These are phyloP conservation scores for Morus bassanus DNA, from an alignment of 2,797 vertebrate genomes.

Conservation along the genomic window DNA sequence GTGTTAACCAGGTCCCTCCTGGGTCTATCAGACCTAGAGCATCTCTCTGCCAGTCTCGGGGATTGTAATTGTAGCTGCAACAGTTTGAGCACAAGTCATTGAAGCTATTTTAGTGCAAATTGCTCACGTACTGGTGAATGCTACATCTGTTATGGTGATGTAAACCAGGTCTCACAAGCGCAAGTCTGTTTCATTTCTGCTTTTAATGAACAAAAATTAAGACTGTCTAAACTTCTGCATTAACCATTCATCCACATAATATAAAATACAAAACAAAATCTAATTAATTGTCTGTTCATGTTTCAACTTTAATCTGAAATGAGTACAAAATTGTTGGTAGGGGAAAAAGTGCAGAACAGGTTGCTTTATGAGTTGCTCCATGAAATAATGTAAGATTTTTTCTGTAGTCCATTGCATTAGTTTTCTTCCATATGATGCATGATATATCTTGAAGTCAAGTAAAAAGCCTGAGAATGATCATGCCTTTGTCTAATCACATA, in stretches of 20 bases:
- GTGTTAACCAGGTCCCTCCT: neutral
- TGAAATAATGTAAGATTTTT: neutral
- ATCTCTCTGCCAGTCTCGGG: neutral
- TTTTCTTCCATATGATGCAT: neutral
- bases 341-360: neutral
- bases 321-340: neutral
- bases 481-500: neutral
- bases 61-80: neutral
- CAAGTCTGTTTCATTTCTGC: neutral
- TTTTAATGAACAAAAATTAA: constrained; percentile 40
- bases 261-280: neutral
- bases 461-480: neutral
- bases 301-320: neutral
- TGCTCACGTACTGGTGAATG: neutral
- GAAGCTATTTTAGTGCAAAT: neutral
- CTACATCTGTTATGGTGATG: neutral
- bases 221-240: neutral
- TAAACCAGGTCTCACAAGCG: neutral
- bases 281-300: neutral
- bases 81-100: neutral
- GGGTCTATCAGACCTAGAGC: neutral
- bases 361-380: neutral
- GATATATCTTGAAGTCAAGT: neutral
- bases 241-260: neutral
- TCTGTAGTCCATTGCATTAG: neutral